Percentiles rank a stretch among this genome's conserved stretches.
Conservation (phyloP, 2,797 vertebrate genomes). For the Myripristis murdjan region DNA sequence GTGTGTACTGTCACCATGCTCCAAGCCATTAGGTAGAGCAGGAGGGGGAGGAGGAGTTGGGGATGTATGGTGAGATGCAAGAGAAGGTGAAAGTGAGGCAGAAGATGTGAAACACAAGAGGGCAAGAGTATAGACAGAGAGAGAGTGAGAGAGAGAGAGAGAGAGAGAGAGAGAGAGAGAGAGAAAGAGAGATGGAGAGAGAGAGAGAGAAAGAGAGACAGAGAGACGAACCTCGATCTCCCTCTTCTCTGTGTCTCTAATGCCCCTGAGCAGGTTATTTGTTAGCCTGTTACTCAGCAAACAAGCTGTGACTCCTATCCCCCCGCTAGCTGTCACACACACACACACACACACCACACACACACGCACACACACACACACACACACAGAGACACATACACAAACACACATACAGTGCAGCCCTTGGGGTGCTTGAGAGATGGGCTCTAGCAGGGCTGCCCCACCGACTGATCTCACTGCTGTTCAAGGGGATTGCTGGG, state of each 20-base stretch:
- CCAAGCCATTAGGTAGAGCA: constrained; percentile 35
- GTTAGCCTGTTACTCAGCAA: constrained; percentile 75
- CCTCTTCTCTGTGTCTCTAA: constrained; percentile 47
- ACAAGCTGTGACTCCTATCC: constrained; percentile 69
- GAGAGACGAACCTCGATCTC: constrained; percentile 34
- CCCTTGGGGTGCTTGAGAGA: constrained; percentile 40
- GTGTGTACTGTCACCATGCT: constrained; percentile 45
- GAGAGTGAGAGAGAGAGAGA: neutral
- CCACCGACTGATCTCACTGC: constrained; percentile 56
- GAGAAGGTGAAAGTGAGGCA: neutral
- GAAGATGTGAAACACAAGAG: neutral
- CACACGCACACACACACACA: constrained; percentile 2
- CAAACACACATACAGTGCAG: constrained; percentile 10
- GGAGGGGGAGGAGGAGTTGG: neutral
- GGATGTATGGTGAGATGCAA: neutral
- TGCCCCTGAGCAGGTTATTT: constrained; percentile 77
- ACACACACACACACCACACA: constrained; percentile 24
- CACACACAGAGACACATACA: no score
- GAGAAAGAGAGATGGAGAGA: constrained; percentile 16
- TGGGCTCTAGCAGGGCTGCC: constrained; percentile 33
- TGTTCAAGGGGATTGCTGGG: constrained; percentile 30
- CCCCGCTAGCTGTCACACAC: constrained; percentile 44
- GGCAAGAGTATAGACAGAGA: neutral
- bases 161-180: constrained; percentile 13
- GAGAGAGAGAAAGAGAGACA: neutral